Percentiles rank a stretch among this genome's conserved stretches.
Conservation (phyloP, 2,888 invertebrate species). For the Clostera curtula region DNA sequence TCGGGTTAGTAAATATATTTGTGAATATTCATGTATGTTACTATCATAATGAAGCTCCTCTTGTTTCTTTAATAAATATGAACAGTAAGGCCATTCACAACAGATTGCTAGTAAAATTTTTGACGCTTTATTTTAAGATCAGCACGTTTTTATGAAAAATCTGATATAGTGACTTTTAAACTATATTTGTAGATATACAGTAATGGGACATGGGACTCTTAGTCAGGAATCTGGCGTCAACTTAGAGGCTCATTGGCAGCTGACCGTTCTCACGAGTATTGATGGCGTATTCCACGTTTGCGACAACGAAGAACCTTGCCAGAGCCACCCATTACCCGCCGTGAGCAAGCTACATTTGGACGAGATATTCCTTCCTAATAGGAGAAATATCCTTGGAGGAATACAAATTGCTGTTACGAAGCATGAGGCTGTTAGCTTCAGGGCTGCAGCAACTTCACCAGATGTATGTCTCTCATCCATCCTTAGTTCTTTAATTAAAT, state of each 20-base stretch:
- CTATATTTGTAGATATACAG: conserved; percentile 40
- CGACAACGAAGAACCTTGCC: conserved; percentile 43
- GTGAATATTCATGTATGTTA: no score
- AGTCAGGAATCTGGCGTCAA: conserved; percentile 19
- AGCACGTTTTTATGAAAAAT: neutral
- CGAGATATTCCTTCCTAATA: conserved; percentile 57
- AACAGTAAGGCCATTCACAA: no score
- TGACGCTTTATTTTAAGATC: neutral
- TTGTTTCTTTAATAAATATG: no score
- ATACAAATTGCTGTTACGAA: conserved; percentile 42
- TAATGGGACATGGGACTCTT: conserved; percentile 46
- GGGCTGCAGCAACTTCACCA: conserved; percentile 40
- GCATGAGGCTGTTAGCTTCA: conserved; percentile 47
- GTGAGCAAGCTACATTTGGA: conserved; percentile 46
- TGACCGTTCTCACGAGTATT: conserved; percentile 42
- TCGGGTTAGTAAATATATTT: conserved; percentile 52
- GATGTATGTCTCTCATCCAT: conserved; percentile 34
- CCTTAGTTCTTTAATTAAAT: no score
- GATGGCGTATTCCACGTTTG: conserved; percentile 50
- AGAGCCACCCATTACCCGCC: conserved; percentile 28
- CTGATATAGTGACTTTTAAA: neutral
- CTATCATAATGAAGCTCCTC: no score
- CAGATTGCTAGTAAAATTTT: no score
- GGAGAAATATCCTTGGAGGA: conserved; percentile 55
- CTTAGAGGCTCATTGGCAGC: conserved; percentile 48